phyloP scores from a whole-genome alignment of 2,888 invertebrate genomes.

The Kuschelorhynchus macadamiae region DNA sequence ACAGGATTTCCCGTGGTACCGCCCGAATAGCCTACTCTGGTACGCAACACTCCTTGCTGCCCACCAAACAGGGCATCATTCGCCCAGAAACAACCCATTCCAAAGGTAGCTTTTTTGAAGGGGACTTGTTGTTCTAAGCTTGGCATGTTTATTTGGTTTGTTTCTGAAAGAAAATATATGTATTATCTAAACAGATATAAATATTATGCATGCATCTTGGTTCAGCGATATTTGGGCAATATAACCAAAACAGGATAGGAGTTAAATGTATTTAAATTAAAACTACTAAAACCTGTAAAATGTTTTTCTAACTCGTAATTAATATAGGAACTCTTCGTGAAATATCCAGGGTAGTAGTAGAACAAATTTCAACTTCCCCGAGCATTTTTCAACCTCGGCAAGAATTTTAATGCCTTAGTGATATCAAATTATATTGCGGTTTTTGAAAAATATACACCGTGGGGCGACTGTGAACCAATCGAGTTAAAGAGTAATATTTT shows the following conservation, averaged over 20 bases:
- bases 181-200: not conserved
- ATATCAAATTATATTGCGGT: too few relatives aligned
- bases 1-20: slow-evolving; percentile 86
- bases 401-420: too few relatives aligned
- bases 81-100: slow-evolving; percentile 96
- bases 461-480: too few relatives aligned
- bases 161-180: slow-evolving; percentile 14
- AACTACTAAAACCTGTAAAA: not conserved
- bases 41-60: slow-evolving; percentile 83
- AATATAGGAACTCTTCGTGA: too few relatives aligned
- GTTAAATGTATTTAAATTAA: not conserved
- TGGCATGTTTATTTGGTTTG: slow-evolving; percentile 59
- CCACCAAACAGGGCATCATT: slow-evolving; percentile 88
- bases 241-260: not conserved
- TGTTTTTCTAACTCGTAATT: too few relatives aligned
- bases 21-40: slow-evolving; percentile 95
- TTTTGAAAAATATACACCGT: too few relatives aligned
- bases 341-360: too few relatives aligned
- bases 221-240: too few relatives aligned
- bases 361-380: too few relatives aligned
- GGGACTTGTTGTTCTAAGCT: slow-evolving; percentile 76
- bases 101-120: slow-evolving; percentile 86
- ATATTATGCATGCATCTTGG: not conserved
- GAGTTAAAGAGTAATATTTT: too few relatives aligned
- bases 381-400: too few relatives aligned